A percentile compares a stretch with the other conserved stretches of the same genome.
Conservation (phyloP, 2,888 invertebrate species). For the Gasteruption jaculator region DNA sequence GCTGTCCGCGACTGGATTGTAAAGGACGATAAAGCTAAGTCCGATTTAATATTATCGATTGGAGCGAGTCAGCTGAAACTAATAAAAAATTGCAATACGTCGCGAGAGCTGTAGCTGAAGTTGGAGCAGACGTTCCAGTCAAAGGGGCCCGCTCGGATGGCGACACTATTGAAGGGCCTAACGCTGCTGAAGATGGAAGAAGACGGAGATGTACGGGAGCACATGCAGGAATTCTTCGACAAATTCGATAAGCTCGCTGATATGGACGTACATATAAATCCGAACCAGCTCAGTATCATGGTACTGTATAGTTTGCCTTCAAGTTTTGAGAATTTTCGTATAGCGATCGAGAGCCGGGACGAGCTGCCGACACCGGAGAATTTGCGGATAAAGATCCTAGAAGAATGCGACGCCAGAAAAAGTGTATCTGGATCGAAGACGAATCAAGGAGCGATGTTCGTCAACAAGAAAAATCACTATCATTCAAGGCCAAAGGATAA, state of each 20-base stretch:
- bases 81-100: constrained; percentile 28
- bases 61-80: constrained; percentile 25
- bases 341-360: constrained; percentile 24
- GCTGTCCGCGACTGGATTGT: constrained; percentile 15
- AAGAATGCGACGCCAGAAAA: constrained; percentile 11
- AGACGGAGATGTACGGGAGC: constrained; percentile 34
- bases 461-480: no score
- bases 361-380: constrained; percentile 11
- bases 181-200: constrained; percentile 36
- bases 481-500: no score
- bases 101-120: constrained; percentile 42
- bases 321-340: constrained; percentile 20
- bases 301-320: constrained; percentile 20
- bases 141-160: constrained; percentile 44
- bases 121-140: constrained; percentile 41
- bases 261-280: constrained; percentile 21
- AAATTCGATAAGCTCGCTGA: constrained; percentile 38
- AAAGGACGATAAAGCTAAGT: constrained; percentile 22
- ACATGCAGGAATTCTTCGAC: constrained; percentile 38
- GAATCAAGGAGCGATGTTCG: constrained; percentile 11
- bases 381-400: constrained; percentile 12
- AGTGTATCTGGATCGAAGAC: no score
- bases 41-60: constrained; percentile 25
- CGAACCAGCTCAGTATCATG: constrained; percentile 13
- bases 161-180: constrained; percentile 44